Evolutionary conservation across 2,888 invertebrate species (phyloP).

Genomic region (Diarsia mendica): DNA sequence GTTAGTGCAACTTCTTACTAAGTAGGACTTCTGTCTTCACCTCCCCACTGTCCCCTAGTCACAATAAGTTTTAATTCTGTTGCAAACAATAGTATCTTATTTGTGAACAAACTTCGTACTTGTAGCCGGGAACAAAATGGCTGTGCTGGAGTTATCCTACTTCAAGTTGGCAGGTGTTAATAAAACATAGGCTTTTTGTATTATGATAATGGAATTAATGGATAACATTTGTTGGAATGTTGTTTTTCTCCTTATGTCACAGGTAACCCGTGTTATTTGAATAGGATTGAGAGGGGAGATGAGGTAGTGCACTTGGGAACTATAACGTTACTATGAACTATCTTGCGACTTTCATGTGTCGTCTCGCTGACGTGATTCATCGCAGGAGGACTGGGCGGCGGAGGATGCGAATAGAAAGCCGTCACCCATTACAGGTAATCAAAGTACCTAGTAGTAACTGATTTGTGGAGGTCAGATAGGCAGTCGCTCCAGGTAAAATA

Average conservation of each 20-base stretch:
- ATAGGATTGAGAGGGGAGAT: not conserved
- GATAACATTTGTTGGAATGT: not conserved
- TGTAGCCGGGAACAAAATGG: slow-evolving; percentile 25
- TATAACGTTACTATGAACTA: too few relatives aligned
- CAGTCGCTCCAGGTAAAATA: too few relatives aligned
- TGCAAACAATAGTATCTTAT: slow-evolving; percentile 56
- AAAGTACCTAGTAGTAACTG: too few relatives aligned
- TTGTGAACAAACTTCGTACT: slow-evolving; percentile 55
- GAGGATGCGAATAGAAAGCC: too few relatives aligned
- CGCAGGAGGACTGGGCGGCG: too few relatives aligned
- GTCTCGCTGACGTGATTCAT: too few relatives aligned
- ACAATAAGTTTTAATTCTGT: slow-evolving; percentile 62
- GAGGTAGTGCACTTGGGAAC: not conserved
- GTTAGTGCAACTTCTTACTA: too few relatives aligned
- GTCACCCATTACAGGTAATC: too few relatives aligned
- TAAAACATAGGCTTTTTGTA: slow-evolving; percentile 20
- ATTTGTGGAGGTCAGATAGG: too few relatives aligned
- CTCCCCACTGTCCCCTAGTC: not conserved
- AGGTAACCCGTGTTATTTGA: too few relatives aligned
- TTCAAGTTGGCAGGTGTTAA: slow-evolving; percentile 44
- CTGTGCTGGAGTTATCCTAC: slow-evolving; percentile 13
- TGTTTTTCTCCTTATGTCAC: not conserved
- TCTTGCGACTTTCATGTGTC: too few relatives aligned
- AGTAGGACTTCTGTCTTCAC: not conserved
- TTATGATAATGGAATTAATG: slow-evolving; percentile 21